These are phyloP conservation scores for Pantelozetes paolii DNA, from an alignment of 2,888 invertebrate species.

Conservation along the genomic window DNA sequence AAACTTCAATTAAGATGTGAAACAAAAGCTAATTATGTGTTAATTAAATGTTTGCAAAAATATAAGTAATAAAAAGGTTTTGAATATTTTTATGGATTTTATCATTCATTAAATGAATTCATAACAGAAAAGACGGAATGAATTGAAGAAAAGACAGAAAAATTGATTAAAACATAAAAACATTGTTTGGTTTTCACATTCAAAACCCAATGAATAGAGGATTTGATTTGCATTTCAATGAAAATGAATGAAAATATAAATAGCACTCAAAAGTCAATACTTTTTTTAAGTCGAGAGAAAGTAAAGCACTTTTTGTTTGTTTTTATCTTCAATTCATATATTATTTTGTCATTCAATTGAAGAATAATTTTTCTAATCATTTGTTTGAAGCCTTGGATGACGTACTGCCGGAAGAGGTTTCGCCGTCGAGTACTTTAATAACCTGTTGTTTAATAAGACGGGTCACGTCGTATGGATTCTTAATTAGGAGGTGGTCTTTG, in stretches of 20 bases:
- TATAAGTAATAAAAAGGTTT: background rate
- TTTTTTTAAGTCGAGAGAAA: background rate
- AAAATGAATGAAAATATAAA: background rate
- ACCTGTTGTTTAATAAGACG: conserved; percentile 85
- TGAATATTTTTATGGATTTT: too few species aligned
- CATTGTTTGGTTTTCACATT: background rate
- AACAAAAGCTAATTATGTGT: background rate
- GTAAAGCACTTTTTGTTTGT: conserved; percentile 17
- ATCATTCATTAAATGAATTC: too few species aligned
- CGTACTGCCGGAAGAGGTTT: background rate
- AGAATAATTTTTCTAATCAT: background rate
- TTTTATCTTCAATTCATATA: background rate
- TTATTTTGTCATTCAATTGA: background rate
- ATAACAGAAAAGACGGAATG: too few species aligned
- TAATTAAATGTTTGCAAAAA: background rate
- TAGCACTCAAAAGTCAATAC: background rate
- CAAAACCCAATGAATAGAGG: background rate
- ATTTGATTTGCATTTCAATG: conserved; percentile 5
- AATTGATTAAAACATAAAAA: background rate
- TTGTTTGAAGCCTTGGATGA: background rate
- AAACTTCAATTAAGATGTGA: background rate
- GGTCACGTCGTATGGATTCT: conserved; percentile 83
- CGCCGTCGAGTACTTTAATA: conserved; percentile 56
- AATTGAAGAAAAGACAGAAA: background rate
- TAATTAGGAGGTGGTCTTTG: conserved; percentile 67